A percentile compares a stretch with the other conserved stretches of the same genome.
Conservation (phyloP, 2,888 invertebrate genomes). For the Troides helena region DNA sequence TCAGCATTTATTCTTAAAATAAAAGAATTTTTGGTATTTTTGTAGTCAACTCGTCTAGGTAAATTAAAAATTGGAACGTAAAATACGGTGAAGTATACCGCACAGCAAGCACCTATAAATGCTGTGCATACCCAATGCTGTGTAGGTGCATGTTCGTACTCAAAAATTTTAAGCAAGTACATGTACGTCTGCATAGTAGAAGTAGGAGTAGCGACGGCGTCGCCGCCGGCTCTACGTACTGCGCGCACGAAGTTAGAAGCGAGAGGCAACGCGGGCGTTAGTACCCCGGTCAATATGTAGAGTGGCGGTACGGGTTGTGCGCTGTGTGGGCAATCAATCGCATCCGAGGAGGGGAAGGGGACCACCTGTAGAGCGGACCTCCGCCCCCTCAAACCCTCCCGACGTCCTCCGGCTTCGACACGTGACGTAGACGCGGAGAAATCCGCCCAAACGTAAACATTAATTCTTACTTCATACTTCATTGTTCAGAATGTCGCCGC, state of each 20-base stretch:
- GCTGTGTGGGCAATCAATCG: conserved; percentile 76
- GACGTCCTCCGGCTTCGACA: conserved; percentile 61
- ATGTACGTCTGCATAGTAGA: conserved; percentile 30
- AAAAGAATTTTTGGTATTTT: too few relatives aligned
- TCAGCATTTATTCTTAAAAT: too few relatives aligned
- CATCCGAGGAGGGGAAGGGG: conserved; percentile 51
- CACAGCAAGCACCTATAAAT: conserved; percentile 3
- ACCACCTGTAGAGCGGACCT: conserved; percentile 68
- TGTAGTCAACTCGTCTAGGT: too few relatives aligned
- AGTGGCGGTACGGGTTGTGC: conserved; percentile 75
- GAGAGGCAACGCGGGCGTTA: conserved; percentile 70
- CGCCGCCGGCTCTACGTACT: conserved; percentile 53
- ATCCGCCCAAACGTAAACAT: conserved; percentile 80
- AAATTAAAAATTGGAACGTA: too few relatives aligned
- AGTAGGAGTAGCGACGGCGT: conserved; percentile 35
- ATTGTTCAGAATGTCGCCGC: conserved; percentile 72
- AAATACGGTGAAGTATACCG: too few relatives aligned
- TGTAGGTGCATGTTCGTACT: not conserved
- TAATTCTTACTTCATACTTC: conserved; percentile 79
- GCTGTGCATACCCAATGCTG: conserved; percentile 5
- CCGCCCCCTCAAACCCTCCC: conserved; percentile 43
- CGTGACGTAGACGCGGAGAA: conserved; percentile 77
- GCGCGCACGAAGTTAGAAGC: conserved; percentile 60
- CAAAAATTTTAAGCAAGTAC: conserved; percentile 19
- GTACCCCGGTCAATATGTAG: conserved; percentile 78